A percentile compares a stretch with the other conserved stretches of the same genome.
Evolutionary conservation across 1,140 invertebrate genomes (phyloP).

Genomic region (Matsumurasca onukii): DNA sequence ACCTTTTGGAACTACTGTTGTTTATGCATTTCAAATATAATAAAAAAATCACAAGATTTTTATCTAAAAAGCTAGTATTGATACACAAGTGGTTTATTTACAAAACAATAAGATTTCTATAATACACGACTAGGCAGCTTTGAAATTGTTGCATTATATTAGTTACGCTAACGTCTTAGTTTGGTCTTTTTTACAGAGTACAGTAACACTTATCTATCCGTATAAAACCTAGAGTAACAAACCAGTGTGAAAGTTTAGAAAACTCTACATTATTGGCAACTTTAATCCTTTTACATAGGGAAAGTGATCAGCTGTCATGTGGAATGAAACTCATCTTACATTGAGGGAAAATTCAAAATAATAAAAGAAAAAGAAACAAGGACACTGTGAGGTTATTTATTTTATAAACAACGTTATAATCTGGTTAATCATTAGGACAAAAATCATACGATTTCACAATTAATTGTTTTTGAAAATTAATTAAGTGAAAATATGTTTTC

Average conservation of each 20-base stretch:
- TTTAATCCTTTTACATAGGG: not conserved
- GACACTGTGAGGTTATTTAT: no score
- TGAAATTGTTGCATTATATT: not conserved
- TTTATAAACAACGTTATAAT: no score
- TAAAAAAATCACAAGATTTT: not conserved
- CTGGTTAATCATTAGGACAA: no score
- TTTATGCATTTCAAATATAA: not conserved
- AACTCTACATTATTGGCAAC: not conserved
- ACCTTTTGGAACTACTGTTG: not conserved
- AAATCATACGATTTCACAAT: no score
- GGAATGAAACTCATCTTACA: no score
- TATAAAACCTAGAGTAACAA: not conserved
- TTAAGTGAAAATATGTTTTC: no score
- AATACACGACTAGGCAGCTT: slow-evolving; percentile 23
- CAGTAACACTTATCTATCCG: not conserved
- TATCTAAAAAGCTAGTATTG: not conserved
- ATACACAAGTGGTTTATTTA: not conserved
- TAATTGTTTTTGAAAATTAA: no score
- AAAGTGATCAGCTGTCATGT: not conserved
- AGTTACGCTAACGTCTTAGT: not conserved
- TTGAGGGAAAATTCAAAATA: no score
- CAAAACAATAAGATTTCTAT: not conserved
- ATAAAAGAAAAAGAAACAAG: no score
- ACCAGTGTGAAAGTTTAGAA: not conserved
- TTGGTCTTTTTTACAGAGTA: not conserved